Conservation (phyloP, 2,888 invertebrate species). For the Lutraria lutraria region DNA sequence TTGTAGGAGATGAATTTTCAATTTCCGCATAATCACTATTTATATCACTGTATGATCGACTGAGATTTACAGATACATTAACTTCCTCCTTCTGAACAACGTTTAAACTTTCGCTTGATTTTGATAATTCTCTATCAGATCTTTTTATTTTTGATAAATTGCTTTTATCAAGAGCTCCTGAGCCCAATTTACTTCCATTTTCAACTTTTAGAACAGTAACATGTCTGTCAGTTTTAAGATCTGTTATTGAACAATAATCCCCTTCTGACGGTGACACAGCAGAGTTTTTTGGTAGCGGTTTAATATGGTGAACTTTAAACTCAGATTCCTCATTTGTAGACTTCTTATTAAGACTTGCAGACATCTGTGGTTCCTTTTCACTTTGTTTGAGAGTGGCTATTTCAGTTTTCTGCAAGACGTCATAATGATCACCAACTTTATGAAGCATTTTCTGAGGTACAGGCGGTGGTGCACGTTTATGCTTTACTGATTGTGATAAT, state of each 20-base stretch:
- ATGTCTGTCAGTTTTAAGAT: slow-evolving; percentile 45
- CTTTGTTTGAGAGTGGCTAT: slow-evolving; percentile 45
- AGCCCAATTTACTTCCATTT: slow-evolving; percentile 13
- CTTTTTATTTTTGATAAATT: slow-evolving; percentile 39
- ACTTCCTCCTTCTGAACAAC: neutral
- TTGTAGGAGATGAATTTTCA: slow-evolving; percentile 17
- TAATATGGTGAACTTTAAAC: slow-evolving; percentile 15
- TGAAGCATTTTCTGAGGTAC: slow-evolving; percentile 44
- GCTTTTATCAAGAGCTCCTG: slow-evolving; percentile 11
- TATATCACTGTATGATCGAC: slow-evolving; percentile 32
- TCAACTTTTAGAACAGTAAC: slow-evolving; percentile 49
- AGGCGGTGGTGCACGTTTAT: slow-evolving; percentile 47
- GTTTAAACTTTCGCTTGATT: slow-evolving; percentile 47
- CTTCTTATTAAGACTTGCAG: slow-evolving; percentile 38
- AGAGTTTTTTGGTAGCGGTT: neutral
- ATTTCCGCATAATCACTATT: slow-evolving; percentile 36
- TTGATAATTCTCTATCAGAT: slow-evolving; percentile 56
- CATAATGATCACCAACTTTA: slow-evolving; percentile 34
- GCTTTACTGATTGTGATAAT: slow-evolving; percentile 6
- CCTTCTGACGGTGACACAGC: slow-evolving; percentile 42
- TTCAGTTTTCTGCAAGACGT: slow-evolving; percentile 38
- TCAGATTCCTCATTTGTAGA: neutral
- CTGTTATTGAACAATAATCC: slow-evolving; percentile 59
- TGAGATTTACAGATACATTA: neutral
- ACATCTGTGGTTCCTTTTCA: slow-evolving; percentile 58